Conservation (phyloP, 1,140 invertebrate genomes). For the Drosophila mauritiana region DNA sequence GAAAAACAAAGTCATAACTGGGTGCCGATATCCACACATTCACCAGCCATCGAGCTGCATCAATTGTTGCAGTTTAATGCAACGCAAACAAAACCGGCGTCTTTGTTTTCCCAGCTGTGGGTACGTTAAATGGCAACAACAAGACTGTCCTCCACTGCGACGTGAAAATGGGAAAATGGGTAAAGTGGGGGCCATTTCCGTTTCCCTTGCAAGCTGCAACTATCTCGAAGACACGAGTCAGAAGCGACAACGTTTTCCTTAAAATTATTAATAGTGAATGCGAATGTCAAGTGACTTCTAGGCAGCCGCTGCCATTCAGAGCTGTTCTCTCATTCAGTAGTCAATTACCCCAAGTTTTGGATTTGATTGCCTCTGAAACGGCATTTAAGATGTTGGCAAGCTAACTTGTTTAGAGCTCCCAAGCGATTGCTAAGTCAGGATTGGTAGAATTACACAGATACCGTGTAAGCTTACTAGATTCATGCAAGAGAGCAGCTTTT, state of each 20-base stretch:
- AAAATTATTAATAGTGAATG: slow-evolving; percentile 2
- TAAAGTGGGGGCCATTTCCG: slow-evolving; percentile 27
- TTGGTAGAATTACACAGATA: neutral
- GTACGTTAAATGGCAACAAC: slow-evolving; percentile 24
- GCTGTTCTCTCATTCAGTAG: slow-evolving; percentile 7
- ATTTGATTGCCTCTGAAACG: slow-evolving; percentile 47
- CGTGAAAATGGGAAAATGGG: neutral
- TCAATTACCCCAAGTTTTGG: slow-evolving; percentile 35
- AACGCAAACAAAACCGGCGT: slow-evolving; percentile 62
- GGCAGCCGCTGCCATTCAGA: slow-evolving; percentile 4
- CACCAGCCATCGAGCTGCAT: slow-evolving; percentile 37
- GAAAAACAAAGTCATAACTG: slow-evolving; percentile 77
- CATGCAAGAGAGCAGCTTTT: neutral
- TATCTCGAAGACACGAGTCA: slow-evolving; percentile 2
- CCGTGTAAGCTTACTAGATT: neutral
- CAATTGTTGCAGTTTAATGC: slow-evolving; percentile 74
- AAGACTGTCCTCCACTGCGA: neutral
- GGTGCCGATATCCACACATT: slow-evolving; percentile 14
- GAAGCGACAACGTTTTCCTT: slow-evolving; percentile 3
- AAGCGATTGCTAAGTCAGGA: slow-evolving; percentile 1
- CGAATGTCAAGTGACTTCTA: slow-evolving; percentile 5
- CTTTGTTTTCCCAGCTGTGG: slow-evolving; percentile 73
- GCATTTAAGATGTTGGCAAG: slow-evolving; percentile 35
- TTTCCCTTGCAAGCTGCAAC: slow-evolving; percentile 24
- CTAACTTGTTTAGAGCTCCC: slow-evolving; percentile 32